Conservation (phyloP, 2,113 vertebrate species). For the Lycaon pictus region DNA sequence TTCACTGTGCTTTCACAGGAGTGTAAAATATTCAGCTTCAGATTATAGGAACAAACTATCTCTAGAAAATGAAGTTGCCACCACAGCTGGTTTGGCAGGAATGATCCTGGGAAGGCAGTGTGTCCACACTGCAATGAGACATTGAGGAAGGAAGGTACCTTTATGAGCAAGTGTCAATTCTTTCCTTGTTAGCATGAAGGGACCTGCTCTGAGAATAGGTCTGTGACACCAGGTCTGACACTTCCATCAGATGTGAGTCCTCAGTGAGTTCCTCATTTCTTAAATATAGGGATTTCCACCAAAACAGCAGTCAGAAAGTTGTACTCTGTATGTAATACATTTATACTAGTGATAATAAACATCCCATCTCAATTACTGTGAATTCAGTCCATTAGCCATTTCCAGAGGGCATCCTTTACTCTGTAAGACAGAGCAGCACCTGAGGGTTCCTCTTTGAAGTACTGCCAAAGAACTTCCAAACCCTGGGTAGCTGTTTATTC, state of each 20-base stretch:
- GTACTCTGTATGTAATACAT: not conserved
- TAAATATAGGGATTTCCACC: not conserved
- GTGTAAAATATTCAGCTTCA: not conserved
- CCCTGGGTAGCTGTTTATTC: not conserved
- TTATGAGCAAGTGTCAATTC: not conserved
- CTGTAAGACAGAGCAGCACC: not conserved
- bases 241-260: not conserved
- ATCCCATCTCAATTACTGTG: not conserved
- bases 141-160: not conserved
- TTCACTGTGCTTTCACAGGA: not conserved
- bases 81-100: too few species aligned
- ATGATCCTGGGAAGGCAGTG: accelerated
- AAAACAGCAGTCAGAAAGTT: not conserved
- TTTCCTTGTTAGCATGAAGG: too few species aligned
- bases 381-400: not conserved
- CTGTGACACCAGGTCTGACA: not conserved
- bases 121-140: too few species aligned
- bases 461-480: not conserved
- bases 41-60: not conserved
- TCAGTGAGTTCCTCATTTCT: not conserved
- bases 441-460: not conserved
- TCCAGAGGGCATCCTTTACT: slow-evolving; percentile 16
- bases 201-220: not conserved
- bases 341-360: not conserved
- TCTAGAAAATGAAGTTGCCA: not conserved